Evolutionary conservation across 2,797 vertebrate species (phyloP).

Genomic region (Peromyscus eremicus): DNA sequence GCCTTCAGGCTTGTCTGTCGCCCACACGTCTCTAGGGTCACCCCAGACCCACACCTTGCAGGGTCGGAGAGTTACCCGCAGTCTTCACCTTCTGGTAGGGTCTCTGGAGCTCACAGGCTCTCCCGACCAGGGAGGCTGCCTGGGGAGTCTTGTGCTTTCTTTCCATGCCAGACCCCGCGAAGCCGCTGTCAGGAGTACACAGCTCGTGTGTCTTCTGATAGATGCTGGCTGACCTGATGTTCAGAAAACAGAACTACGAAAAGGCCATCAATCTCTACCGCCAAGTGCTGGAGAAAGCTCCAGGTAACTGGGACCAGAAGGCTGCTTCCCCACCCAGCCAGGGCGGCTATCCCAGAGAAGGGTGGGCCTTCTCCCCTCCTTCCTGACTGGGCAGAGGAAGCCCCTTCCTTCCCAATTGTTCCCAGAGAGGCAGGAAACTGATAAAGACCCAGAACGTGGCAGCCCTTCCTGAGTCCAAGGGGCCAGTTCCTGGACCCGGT

Average conservation of each 20-base stretch:
- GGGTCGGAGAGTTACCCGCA: neutral
- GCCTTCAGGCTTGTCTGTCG: neutral
- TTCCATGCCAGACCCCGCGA: neutral
- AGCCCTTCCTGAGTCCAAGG: constrained; percentile 63
- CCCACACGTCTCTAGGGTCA: neutral
- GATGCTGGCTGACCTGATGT: constrained; percentile 88
- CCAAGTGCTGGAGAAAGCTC: constrained; percentile 81
- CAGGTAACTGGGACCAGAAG: constrained; percentile 77
- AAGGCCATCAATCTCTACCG: constrained; percentile 81
- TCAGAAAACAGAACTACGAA: constrained; percentile 86
- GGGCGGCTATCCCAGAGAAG: neutral
- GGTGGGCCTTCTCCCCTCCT: constrained; percentile 72
- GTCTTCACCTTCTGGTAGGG: neutral
- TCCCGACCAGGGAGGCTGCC: neutral
- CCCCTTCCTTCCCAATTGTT: constrained; percentile 78
- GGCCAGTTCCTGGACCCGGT: constrained; percentile 62
- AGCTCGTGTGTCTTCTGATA: constrained; percentile 68
- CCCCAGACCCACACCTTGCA: neutral
- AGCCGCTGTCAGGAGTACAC: neutral
- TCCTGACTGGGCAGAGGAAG: constrained; percentile 71
- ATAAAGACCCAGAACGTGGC: constrained; percentile 70
- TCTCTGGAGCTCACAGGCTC: neutral
- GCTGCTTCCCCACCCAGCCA: neutral
- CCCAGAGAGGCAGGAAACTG: constrained; percentile 75
- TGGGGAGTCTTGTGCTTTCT: neutral